phyloP scores from a whole-genome alignment of 2,888 invertebrate genomes.

The Yponomeuta malinellus region DNA sequence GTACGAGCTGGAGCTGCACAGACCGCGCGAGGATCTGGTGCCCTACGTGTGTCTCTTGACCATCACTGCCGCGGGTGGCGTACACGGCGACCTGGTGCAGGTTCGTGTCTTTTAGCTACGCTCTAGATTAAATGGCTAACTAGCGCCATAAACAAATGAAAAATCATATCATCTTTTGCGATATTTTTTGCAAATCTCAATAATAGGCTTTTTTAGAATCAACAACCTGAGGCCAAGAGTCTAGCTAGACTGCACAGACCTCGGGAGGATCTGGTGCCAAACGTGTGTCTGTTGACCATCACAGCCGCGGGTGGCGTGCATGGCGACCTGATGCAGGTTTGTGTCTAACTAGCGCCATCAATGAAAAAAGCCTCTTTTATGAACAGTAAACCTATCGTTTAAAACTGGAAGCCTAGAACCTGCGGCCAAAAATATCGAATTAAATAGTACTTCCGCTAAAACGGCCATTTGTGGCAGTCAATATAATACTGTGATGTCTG shows the following conservation, averaged over 20 bases:
- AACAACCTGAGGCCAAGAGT: too few species aligned
- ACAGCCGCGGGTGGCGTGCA: conserved; percentile 87
- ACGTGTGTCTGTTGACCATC: conserved; percentile 90
- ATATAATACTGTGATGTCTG: too few species aligned
- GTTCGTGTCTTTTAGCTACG: conserved; percentile 56
- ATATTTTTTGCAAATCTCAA: too few species aligned
- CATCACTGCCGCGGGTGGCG: conserved; percentile 88
- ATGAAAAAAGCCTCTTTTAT: too few species aligned
- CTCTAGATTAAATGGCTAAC: neutral
- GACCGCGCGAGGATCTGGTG: conserved; percentile 89
- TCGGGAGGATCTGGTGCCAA: conserved; percentile 89
- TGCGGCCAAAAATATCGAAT: too few species aligned
- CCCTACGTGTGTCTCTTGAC: conserved; percentile 92
- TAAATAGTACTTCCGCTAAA: too few species aligned
- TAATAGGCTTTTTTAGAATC: too few species aligned
- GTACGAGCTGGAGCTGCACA: conserved; percentile 89
- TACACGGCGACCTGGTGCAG: conserved; percentile 91
- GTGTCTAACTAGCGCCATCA: conserved; percentile 21
- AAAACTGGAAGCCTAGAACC: too few species aligned
- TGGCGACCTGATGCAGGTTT: conserved; percentile 91
- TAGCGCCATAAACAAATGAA: neutral
- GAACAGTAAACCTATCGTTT: too few species aligned
- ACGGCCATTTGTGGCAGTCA: too few species aligned
- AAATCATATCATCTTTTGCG: too few species aligned
- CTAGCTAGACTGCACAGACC: conserved; percentile 87